Evolutionary conservation across 2,888 invertebrate species (phyloP).

Genomic region (Synergus japonicus): DNA sequence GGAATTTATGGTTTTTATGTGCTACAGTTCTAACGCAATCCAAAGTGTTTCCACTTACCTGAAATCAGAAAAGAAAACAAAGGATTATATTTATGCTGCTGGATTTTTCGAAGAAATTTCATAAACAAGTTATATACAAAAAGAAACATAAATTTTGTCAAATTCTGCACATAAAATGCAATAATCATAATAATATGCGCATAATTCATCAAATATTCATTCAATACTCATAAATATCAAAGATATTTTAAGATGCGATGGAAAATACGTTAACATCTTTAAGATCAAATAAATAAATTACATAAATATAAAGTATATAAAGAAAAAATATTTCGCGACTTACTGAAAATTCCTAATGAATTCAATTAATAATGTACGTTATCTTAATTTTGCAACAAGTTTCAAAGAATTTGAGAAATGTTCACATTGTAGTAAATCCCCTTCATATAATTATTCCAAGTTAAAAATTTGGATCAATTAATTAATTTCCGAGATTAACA

Average conservation of each 20-base stretch:
- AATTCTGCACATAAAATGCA: not conserved
- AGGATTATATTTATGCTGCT: not conserved
- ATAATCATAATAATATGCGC: not conserved
- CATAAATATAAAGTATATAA: not conserved
- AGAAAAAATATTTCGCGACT: not conserved
- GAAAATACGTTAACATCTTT: not conserved
- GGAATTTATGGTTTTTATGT: not conserved
- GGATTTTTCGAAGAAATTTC: too few relatives aligned
- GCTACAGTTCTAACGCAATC: not conserved
- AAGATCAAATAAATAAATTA: conserved; percentile 2
- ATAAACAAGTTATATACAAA: not conserved
- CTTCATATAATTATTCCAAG: not conserved
- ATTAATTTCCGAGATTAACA: not conserved
- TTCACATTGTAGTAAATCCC: not conserved
- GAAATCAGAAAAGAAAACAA: conserved; percentile 30
- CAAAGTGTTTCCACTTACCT: conserved; percentile 42
- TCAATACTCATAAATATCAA: conserved; percentile 6
- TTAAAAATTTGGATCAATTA: not conserved
- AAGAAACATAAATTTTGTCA: conserved; percentile 4
- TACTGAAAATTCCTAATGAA: not conserved
- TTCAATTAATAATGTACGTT: not conserved
- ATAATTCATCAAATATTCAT: conserved; percentile 1
- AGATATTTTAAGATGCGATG: not conserved
- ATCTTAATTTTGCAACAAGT: not conserved
- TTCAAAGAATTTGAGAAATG: not conserved